Base-by-base conservation (phyloP, 2,113 vertebrate genomes). In the Meles meles region DNA sequence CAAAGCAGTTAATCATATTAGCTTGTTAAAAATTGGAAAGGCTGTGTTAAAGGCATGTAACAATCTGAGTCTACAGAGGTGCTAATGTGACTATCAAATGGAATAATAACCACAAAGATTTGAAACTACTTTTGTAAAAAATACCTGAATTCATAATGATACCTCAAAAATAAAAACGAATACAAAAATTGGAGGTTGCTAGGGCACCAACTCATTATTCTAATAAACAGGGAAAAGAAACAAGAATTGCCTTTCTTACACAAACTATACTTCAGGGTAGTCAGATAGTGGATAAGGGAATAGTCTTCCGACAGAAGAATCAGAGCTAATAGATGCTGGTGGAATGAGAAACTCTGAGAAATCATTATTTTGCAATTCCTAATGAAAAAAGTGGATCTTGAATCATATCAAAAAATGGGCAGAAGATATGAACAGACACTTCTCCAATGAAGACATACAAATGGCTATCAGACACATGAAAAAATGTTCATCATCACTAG, bases 101-200 rank as follows among this genome's bases (percentile, higher is more conserved):
- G 59, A 90, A 71, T 21, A 72, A 57, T 47, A 72, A 94, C 23
- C 81, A 47, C n/a, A 72, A 80, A 25, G 21, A 44, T 74, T 31
- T 87, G n/a, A 85, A 93, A 89, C 59, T 76, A 49, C 27, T 84
- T 85, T 61, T 65, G 71, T 44, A 14, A 77, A 23, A 80, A 65
- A 81, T 39, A 96, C 18, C 17, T 34, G 63, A 90, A 23, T 72
- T 52, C 25, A 61, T 90, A 85, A 86, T 37, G 37, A 55, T 6
- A 69, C 23, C 29, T 80, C 44, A 80, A 86, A 96, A 55, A 79
- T 86, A 81, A 96, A 96, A 86, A 44, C 9, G 18, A 71, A 92
- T 44, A 74, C 31, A 92, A 92, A 81, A 87, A 69, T n/a, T 95
- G 34, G 14, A 87, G 52, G 23, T 49, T 52, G 34, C n/a, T 61